phyloP scores from a whole-genome alignment of 2,797 vertebrate species.

The Eutrigla gurnardus region DNA sequence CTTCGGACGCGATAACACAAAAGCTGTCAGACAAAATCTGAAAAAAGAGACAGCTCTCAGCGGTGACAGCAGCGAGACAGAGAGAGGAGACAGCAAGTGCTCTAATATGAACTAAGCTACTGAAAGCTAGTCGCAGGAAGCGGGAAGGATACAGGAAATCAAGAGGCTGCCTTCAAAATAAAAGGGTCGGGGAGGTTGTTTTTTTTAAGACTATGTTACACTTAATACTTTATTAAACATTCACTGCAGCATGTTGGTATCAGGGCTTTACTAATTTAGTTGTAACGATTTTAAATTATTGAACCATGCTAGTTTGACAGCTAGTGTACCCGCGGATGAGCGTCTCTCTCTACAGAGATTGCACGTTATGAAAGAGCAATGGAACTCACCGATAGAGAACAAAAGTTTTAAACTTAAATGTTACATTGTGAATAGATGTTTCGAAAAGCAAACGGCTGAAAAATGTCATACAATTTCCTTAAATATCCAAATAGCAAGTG shows the following conservation, averaged over 20 bases:
- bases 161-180: slow-evolving; percentile 17
- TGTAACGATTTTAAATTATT: background rate
- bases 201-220: too few species aligned
- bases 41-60: background rate
- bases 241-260: too few species aligned
- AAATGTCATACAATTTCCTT: background rate
- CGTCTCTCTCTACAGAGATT: background rate
- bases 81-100: background rate
- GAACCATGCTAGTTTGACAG: background rate
- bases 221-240: too few species aligned
- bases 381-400: background rate
- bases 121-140: slow-evolving; percentile 8
- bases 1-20: too few species aligned
- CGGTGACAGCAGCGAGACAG: background rate
- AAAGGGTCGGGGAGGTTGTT: background rate
- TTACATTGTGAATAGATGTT: background rate
- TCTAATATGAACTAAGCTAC: slow-evolving; percentile 43
- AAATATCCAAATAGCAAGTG: background rate
- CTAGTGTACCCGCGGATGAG: background rate
- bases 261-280: too few species aligned
- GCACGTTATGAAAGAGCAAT: too few species aligned
- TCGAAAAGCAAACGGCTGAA: background rate
- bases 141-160: background rate
- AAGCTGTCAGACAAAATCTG: background rate
- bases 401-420: background rate